Evolutionary conservation across 2,888 invertebrate genomes (phyloP).

Genomic region (Pomacea canaliculata): DNA sequence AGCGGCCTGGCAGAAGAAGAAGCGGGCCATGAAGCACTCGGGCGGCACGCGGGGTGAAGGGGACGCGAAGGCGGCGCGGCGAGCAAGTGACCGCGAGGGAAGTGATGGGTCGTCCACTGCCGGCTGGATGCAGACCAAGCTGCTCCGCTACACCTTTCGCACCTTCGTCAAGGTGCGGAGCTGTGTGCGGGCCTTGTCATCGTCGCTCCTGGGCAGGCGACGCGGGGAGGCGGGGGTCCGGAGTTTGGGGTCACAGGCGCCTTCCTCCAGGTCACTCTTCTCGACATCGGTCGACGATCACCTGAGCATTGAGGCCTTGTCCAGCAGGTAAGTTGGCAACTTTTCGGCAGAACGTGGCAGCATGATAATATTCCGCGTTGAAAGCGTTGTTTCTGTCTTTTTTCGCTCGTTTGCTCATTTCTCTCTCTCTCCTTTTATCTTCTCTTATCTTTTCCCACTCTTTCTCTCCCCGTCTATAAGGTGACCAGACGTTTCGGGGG

Average conservation of each 20-base stretch:
- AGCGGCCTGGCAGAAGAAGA: constrained; percentile 14
- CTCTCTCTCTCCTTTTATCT: neutral
- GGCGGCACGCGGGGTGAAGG: neutral
- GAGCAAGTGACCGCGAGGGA: neutral
- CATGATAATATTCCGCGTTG: no score
- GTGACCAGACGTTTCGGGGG: no score
- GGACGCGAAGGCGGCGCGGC: neutral
- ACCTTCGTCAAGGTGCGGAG: neutral
- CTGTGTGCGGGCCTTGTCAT: neutral
- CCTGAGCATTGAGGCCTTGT: constrained; percentile 5
- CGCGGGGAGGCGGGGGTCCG: neutral
- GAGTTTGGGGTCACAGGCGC: neutral
- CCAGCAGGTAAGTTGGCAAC: constrained; percentile 9
- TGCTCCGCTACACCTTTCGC: no score
- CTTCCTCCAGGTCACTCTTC: no score
- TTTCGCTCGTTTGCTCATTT: neutral
- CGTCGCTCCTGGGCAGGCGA: neutral
- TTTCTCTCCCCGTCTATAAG: neutral
- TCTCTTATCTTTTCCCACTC: no score
- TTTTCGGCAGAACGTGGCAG: no score
- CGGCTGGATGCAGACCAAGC: neutral
- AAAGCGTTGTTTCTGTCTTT: neutral
- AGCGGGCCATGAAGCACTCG: neutral
- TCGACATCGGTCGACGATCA: neutral
- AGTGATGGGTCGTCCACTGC: neutral